Evolutionary conservation across 2,888 invertebrate species (phyloP), one percentile per base, ranked within the genome.

Genomic region (Tachina grossa): DNA sequence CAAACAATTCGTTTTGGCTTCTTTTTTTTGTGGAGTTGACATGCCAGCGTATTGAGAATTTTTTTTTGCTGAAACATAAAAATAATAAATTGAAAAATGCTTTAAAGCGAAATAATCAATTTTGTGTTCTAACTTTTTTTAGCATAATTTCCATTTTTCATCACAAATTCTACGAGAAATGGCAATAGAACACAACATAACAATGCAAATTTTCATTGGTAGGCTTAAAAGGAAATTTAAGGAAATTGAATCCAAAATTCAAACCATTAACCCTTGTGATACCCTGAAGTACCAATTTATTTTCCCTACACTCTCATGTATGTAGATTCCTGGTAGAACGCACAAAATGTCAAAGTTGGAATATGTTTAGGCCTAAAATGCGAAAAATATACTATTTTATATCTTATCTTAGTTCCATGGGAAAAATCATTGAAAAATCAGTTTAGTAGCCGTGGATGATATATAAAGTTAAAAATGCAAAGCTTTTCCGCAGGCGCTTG

Each of bases 61-160:
- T 69, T 41, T n/a, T 59, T 6, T n/a, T 47, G 16, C 45, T 43
- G 49, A 61, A 69, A 69, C 22, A 59, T 47, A 57, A 59, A 65
- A 71, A 81, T 86, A 83, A 86, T 81, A 91, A 90, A 91, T 89
- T 89, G 90, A 90, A 90, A 91, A 92, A 89, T 90, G 89, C 90
- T 90, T 89, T 89, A 90, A 90, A 90, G 91, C 91, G 90, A 90
- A 91, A 91, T 90, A 91, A 92, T 91, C 91, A 92, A 91, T 92
- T 91, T 91, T 72, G 71, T 83, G 55, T 90, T 90, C 88, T 87
- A 89, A 63, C 89, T 89, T 89, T 90, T 90, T 89, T 91, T 92
- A 91, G 92, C 91, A 91, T 89, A 91, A 91, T 91, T 91, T 91
- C 92, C 90, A 91, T 91, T 91, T 92, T 91, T 92, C 91, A 91